Evolutionary conservation across 2,888 invertebrate genomes (phyloP).

Genomic region (Leucozona laternaria): DNA sequence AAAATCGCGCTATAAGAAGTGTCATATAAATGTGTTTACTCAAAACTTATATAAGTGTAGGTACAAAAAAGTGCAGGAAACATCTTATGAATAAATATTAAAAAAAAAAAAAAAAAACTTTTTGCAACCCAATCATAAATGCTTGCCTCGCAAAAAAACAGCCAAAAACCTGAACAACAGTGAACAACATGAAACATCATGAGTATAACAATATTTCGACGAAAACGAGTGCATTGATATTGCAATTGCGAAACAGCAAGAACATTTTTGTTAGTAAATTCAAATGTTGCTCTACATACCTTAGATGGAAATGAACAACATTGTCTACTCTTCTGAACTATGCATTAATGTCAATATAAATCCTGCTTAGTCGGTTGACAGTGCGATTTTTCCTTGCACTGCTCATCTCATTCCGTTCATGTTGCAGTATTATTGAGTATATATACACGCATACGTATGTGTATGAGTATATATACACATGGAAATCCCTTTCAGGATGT

Average conservation of each 20-base stretch:
- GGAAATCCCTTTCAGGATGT: slow-evolving; percentile 46
- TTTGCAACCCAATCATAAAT: slow-evolving; percentile 30
- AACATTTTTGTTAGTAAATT: slow-evolving; percentile 39
- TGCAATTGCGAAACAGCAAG: slow-evolving; percentile 61
- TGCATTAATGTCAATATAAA: slow-evolving; percentile 49
- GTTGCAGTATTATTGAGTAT: not conserved
- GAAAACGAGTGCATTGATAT: slow-evolving; percentile 10
- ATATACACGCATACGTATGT: not conserved
- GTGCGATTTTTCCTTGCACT: slow-evolving; percentile 49
- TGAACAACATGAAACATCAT: slow-evolving; percentile 34
- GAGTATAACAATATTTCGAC: slow-evolving; percentile 4
- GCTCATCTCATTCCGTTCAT: slow-evolving; percentile 19
- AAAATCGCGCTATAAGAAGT: not conserved
- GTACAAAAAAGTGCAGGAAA: slow-evolving; percentile 3
- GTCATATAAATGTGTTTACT: not conserved
- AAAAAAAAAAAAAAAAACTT: not conserved
- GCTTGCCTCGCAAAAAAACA: slow-evolving; percentile 20
- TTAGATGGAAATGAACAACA: slow-evolving; percentile 69
- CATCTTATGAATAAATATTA: not conserved
- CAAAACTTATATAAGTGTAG: slow-evolving; percentile 6
- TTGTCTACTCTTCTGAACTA: slow-evolving; percentile 54
- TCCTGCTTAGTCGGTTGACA: slow-evolving; percentile 58
- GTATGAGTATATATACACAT: not conserved
- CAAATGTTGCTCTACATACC: slow-evolving; percentile 69
- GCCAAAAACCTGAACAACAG: slow-evolving; percentile 30